phyloP scores from a whole-genome alignment of 2,113 vertebrate species.

The Collichthys lucidus region DNA sequence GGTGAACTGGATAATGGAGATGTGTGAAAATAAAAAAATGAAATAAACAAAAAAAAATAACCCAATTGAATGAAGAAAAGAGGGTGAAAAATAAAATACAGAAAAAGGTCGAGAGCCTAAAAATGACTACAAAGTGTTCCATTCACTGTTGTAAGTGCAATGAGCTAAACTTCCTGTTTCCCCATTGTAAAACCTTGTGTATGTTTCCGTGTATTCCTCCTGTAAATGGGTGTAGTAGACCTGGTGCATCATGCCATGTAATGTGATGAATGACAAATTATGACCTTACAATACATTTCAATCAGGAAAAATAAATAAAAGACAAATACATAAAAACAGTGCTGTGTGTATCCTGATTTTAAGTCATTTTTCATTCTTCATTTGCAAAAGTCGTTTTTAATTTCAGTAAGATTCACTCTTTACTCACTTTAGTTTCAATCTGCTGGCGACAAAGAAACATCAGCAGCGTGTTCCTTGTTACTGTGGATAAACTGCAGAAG shows the following conservation, averaged over 20 bases:
- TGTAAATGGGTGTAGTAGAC: constrained; percentile 96
- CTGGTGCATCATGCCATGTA: constrained; percentile 93
- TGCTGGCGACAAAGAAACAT: no score
- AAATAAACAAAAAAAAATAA: constrained; percentile 61
- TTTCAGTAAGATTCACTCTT: no score
- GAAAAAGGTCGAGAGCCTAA: constrained; percentile 81
- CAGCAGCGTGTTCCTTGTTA: no score
- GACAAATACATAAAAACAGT: constrained; percentile 65
- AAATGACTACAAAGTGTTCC: constrained; percentile 79
- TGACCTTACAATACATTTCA: constrained; percentile 94
- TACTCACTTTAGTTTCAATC: no score
- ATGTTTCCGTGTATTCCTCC: constrained; percentile 94
- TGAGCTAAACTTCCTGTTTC: constrained; percentile 92
- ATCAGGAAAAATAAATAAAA: constrained; percentile 86
- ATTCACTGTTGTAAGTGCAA: constrained; percentile 93
- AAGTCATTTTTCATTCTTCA: not conserved
- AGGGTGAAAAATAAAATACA: constrained; percentile 63
- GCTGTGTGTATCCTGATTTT: not conserved
- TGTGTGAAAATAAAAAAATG: constrained; percentile 40
- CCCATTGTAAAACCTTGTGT: constrained; percentile 94
- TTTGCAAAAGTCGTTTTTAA: no score
- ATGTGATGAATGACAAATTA: constrained; percentile 93
- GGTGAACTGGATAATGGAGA: constrained; percentile 66
- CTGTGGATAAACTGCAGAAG: no score
- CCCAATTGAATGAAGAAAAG: constrained; percentile 49